Conservation (phyloP, 2,888 invertebrate genomes). For the Scaeva pyrastri region DNA sequence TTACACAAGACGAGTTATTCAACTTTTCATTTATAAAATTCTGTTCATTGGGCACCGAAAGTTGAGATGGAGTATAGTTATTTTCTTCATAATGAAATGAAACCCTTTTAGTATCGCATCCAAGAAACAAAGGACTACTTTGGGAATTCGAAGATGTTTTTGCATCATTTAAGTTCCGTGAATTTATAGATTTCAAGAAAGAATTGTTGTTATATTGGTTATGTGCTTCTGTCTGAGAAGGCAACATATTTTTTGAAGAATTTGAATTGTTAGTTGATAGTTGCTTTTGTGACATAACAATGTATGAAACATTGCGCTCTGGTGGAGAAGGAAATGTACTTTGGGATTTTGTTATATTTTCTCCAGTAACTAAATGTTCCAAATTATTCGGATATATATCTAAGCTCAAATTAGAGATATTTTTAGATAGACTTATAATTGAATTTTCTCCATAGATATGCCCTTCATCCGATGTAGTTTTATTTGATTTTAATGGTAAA, state of each 20-base stretch:
- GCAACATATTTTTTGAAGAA: constrained; percentile 26
- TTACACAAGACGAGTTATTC: constrained; percentile 88
- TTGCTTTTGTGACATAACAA: constrained; percentile 90
- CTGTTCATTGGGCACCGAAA: constrained; percentile 74
- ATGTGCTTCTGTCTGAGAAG: constrained; percentile 52
- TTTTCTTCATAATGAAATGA: constrained; percentile 89
- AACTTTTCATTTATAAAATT: constrained; percentile 81
- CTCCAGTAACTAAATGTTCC: constrained; percentile 9
- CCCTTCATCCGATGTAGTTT: constrained; percentile 83
- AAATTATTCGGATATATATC: constrained; percentile 40
- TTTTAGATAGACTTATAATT: constrained; percentile 81
- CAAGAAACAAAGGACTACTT: constrained; percentile 77
- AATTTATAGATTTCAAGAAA: constrained; percentile 34
- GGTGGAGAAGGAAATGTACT: constrained; percentile 86
- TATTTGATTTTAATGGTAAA: constrained; percentile 83
- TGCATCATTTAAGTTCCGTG: constrained; percentile 53
- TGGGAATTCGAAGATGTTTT: constrained; percentile 57
- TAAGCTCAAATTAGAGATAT: constrained; percentile 80
- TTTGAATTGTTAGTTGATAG: constrained; percentile 74
- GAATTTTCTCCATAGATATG: constrained; percentile 81
- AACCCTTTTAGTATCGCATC: constrained; percentile 87
- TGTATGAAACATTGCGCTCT: constrained; percentile 94
- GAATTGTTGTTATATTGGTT: constrained; percentile 42
- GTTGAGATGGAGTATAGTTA: constrained; percentile 80
- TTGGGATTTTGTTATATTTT: constrained; percentile 8